These are phyloP conservation scores for Lasioglossum baleicum DNA, from an alignment of 1,140 invertebrate genomes.

Conservation along the genomic window DNA sequence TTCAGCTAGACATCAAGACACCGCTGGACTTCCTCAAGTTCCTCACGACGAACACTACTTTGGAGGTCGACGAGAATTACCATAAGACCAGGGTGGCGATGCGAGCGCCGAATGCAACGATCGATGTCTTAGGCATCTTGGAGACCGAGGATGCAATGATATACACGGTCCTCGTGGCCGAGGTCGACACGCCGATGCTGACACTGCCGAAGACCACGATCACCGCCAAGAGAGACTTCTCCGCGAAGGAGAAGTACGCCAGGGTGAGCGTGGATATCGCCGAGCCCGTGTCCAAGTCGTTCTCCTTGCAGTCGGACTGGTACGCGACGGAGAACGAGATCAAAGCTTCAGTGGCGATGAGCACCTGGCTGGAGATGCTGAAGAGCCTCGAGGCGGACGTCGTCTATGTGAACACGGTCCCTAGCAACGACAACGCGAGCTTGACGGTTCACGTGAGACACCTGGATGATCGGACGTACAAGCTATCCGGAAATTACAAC, in stretches of 20 bases:
- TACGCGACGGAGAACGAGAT: slow-evolving; percentile 76
- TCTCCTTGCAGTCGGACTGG: slow-evolving; percentile 80
- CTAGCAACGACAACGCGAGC: slow-evolving; percentile 55
- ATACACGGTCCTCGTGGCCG: slow-evolving; percentile 80
- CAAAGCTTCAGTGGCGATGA: slow-evolving; percentile 76
- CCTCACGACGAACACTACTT: slow-evolving; percentile 75
- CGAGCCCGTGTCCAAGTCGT: slow-evolving; percentile 50
- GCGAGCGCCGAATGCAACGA: slow-evolving; percentile 74
- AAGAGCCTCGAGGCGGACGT: slow-evolving; percentile 77
- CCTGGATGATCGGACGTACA: slow-evolving; percentile 59
- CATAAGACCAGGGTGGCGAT: slow-evolving; percentile 78
- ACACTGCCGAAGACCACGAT: slow-evolving; percentile 83
- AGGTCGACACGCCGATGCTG: slow-evolving; percentile 82
- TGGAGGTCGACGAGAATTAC: slow-evolving; percentile 81
- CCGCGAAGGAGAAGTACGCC: slow-evolving; percentile 82
- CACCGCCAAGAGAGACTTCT: slow-evolving; percentile 85
- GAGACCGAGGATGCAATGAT: slow-evolving; percentile 83
- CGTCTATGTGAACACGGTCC: slow-evolving; percentile 74
- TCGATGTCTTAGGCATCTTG: slow-evolving; percentile 74
- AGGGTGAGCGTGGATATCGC: slow-evolving; percentile 69
- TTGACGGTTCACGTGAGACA: slow-evolving; percentile 62
- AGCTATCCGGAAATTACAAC: slow-evolving; percentile 57
- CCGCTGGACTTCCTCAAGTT: slow-evolving; percentile 79
- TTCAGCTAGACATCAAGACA: slow-evolving; percentile 80
- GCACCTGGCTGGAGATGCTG: slow-evolving; percentile 80